phyloP scores from a whole-genome alignment of 1,140 invertebrate genomes.

The Solenopsis fugax region DNA sequence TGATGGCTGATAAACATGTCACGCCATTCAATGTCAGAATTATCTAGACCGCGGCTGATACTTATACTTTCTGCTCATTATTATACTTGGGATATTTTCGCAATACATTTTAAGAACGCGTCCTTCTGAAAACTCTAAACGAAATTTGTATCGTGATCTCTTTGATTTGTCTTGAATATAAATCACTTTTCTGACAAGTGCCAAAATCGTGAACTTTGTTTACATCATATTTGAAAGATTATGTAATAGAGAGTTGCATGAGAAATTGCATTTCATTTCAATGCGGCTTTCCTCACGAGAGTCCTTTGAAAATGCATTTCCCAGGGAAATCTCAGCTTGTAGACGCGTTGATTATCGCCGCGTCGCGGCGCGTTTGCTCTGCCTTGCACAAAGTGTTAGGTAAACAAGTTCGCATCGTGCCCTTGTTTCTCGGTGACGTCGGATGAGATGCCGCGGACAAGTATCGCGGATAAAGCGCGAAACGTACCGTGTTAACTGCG shows the following conservation, averaged over 20 bases:
- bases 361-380: slow-evolving; percentile 29
- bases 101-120: neutral
- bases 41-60: slow-evolving; percentile 18
- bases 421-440: slow-evolving; percentile 29
- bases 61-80: neutral
- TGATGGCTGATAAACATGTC: slow-evolving; percentile 51
- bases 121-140: too few relatives aligned
- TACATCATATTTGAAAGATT: neutral
- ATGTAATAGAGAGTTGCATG: neutral
- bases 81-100: neutral
- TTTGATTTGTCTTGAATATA: too few relatives aligned
- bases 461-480: slow-evolving; percentile 22
- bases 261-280: neutral
- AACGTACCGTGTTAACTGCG: neutral
- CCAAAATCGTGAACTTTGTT: neutral
- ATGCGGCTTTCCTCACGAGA: neutral
- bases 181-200: neutral
- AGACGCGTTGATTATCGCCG: slow-evolving; percentile 31
- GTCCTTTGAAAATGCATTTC: slow-evolving; percentile 21
- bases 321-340: neutral
- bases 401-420: slow-evolving; percentile 67
- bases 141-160: neutral
- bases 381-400: slow-evolving; percentile 65
- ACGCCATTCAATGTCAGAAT: slow-evolving; percentile 40
- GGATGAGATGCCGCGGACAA: slow-evolving; percentile 18